phyloP scores from a whole-genome alignment of 2,888 invertebrate species.

The Cerastis leucographa region DNA sequence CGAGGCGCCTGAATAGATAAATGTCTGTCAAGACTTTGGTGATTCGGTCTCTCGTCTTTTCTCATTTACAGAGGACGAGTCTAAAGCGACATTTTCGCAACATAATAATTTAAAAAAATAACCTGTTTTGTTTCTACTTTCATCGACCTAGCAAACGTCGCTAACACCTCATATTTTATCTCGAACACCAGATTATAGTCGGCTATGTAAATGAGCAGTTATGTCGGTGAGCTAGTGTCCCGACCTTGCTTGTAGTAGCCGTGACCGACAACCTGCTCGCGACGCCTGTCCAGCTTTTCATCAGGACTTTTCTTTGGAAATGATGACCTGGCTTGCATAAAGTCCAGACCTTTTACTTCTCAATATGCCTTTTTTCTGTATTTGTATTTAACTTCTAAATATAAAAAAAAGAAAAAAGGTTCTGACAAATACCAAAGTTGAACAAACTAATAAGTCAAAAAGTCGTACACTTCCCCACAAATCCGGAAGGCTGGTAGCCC shows the following conservation, averaged over 20 bases:
- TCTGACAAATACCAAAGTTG: not conserved
- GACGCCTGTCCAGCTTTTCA: not conserved
- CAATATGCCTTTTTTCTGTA: not conserved
- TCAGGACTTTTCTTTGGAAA: not conserved
- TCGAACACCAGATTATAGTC: slow-evolving; percentile 8
- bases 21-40: not conserved
- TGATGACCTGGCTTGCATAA: not conserved
- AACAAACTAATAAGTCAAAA: not conserved
- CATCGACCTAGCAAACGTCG: slow-evolving; percentile 9
- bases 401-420: not conserved
- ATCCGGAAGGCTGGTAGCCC: too few species aligned
- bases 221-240: slow-evolving; percentile 32
- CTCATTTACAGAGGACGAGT: not conserved
- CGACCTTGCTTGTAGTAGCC: slow-evolving; percentile 43
- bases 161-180: slow-evolving; percentile 15
- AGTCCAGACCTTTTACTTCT: too few species aligned
- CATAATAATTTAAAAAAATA: not conserved
- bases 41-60: not conserved
- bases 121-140: slow-evolving; percentile 38
- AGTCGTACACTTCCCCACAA: not conserved
- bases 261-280: slow-evolving; percentile 35
- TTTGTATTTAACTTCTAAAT: not conserved
- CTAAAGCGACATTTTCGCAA: not conserved
- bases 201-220: slow-evolving; percentile 43
- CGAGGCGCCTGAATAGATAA: not conserved